These are phyloP conservation scores for Cairina moschata DNA, from an alignment of 2,113 vertebrate species.

Conservation along the genomic window DNA sequence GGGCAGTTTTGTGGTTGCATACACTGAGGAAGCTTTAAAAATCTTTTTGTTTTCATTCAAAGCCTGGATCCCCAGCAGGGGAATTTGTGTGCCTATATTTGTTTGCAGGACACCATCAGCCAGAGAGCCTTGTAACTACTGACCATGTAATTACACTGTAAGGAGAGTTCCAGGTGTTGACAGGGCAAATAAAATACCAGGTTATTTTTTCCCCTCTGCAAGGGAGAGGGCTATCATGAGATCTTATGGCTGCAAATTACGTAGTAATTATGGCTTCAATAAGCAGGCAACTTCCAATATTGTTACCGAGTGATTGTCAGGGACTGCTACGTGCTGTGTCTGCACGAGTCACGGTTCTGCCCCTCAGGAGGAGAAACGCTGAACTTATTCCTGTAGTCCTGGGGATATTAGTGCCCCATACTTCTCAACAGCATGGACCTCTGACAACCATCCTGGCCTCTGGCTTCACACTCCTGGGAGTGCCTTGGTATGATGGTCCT, in stretches of 20 bases:
- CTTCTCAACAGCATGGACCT: background rate
- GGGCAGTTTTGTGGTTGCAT: background rate
- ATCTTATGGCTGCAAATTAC: constrained; percentile 7
- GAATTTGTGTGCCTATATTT: constrained; percentile 39
- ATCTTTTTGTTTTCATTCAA: background rate
- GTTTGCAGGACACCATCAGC: constrained; percentile 52
- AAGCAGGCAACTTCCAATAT: constrained; percentile 21
- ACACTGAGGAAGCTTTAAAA: background rate
- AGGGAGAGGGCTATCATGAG: constrained; percentile 35
- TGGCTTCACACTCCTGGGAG: background rate
- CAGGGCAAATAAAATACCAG: constrained; percentile 66
- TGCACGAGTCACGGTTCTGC: background rate
- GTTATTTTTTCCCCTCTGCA: constrained; percentile 36
- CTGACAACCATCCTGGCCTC: background rate
- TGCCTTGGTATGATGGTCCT: background rate
- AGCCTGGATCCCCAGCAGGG: background rate
- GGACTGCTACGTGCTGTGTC: background rate
- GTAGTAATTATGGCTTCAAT: constrained; percentile 50
- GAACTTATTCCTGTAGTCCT: background rate
- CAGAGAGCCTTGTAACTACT: constrained; percentile 55
- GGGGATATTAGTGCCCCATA: background rate
- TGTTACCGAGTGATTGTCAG: background rate
- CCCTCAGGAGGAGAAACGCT: background rate
- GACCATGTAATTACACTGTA: constrained; percentile 71
- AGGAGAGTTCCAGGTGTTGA: constrained; percentile 55